Base-by-base conservation (phyloP, 2,888 invertebrate species). In the Fragum whitleyi region DNA sequence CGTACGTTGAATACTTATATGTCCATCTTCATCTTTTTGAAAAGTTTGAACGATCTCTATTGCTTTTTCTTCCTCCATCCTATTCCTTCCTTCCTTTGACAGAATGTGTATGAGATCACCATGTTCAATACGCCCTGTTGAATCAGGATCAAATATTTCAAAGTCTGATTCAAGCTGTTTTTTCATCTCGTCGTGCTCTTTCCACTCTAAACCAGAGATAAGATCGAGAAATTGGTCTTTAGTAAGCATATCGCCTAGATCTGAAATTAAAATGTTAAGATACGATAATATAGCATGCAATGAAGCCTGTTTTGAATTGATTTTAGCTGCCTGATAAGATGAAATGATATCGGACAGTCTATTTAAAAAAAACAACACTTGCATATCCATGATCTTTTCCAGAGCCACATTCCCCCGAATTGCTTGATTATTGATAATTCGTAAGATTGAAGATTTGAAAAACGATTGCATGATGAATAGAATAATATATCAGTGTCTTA, bases 171-270 rank as follows among this genome's bases (percentile, higher is more conserved):
- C 19, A 53, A 83, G 28, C 0, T 29, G 68, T 1, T 68, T 26
- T 36, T 65, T 71, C 11, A 74, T 42, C 23, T 74, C 75, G 0
- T 83, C 83, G 2, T 19, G 39, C 16, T 57, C 36, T n/a, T 59
- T 77, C 83, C 83, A 83, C 21, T 80, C 83, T 28, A 83, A 59
- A 23, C n/a, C 28, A 11, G 77, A 51, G 39, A 83, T 21, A 21
- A 83, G 23, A 7, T 32, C 23, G 6, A 83, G 62, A 32, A 83
- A 83, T 21, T 80, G 72, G 2, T 79, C 79, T 57, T 83, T 79
- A 9, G 53, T 77, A 16, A 83, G n/a, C 1, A 42, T 68, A n/a
- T 72, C 77, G 14, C 79, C 79, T 21, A 59, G 67, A 2, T 83
- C 83, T 72, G 77, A n/a, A 77, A 76, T 11, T 21, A 51, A 26